Evolutionary conservation across 2,113 vertebrate genomes (phyloP).

Genomic region (Nothoprocta perdicaria): DNA sequence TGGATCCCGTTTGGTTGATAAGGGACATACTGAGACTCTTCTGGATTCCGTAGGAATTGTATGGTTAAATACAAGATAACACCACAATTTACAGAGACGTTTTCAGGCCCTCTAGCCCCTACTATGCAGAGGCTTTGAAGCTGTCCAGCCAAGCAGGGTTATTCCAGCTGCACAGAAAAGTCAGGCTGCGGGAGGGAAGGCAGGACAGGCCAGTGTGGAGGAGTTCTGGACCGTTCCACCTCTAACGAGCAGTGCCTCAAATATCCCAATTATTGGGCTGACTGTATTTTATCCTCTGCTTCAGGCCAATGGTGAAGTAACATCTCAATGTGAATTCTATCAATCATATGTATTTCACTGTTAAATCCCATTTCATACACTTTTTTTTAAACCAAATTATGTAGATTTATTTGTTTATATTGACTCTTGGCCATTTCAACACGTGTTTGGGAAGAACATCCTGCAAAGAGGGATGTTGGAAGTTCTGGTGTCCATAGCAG

Average conservation of each 20-base stretch:
- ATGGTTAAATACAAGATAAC: background rate
- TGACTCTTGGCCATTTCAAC: background rate
- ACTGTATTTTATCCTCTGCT: background rate
- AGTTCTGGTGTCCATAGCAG: background rate
- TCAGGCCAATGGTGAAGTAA: background rate
- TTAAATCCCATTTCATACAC: background rate
- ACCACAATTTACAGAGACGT: background rate
- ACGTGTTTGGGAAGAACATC: background rate
- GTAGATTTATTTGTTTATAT: background rate
- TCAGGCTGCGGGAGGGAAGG: background rate
- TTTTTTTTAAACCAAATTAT: background rate
- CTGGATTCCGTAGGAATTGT: background rate
- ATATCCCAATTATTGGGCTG: background rate
- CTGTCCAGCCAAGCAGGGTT: background rate
- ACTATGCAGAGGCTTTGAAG: background rate
- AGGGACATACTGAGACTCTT: background rate
- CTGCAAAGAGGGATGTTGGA: background rate
- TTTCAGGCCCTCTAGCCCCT: background rate
- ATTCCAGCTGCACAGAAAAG: background rate
- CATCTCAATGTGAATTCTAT: background rate
- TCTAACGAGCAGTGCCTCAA: background rate
- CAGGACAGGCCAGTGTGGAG: background rate
- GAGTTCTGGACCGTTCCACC: background rate
- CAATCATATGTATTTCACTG: background rate
- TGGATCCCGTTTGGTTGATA: background rate